These are phyloP conservation scores for Vespertilio murinus DNA, from an alignment of 2,797 vertebrate genomes.

Conservation along the genomic window DNA sequence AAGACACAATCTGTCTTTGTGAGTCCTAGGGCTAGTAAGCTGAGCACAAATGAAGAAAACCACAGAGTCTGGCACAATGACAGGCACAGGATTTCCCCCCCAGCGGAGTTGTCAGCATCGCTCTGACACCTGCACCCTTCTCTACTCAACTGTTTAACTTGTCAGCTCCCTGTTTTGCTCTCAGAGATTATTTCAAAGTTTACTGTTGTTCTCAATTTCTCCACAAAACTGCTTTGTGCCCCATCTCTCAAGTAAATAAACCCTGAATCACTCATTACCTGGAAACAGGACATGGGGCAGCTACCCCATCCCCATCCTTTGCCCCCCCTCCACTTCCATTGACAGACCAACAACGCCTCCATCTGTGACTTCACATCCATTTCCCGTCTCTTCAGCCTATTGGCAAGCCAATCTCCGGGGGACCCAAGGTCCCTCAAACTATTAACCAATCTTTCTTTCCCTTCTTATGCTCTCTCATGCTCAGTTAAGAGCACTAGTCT, in stretches of 20 bases:
- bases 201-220: neutral
- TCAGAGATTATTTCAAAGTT: neutral
- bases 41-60: neutral
- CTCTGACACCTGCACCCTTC: neutral
- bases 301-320: no score
- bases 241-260: slow-evolving; percentile 2
- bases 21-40: no score
- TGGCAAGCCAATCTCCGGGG: neutral
- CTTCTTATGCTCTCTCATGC: neutral
- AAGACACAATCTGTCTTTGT: no score
- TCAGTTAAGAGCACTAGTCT: neutral
- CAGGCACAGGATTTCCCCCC: neutral
- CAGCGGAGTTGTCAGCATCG: neutral
- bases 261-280: neutral
- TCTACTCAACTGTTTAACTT: neutral
- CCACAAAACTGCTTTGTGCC: neutral
- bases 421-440: neutral
- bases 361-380: neutral
- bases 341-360: neutral
- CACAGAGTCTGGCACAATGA: neutral
- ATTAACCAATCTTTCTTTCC: neutral
- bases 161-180: neutral
- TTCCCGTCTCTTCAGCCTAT: neutral
- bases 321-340: neutral
- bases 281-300: neutral